Evolutionary conservation across 1,140 invertebrate genomes (phyloP), one percentile per base, ranked within the genome.

Genomic region (Mizuhopecten yessoensis): DNA sequence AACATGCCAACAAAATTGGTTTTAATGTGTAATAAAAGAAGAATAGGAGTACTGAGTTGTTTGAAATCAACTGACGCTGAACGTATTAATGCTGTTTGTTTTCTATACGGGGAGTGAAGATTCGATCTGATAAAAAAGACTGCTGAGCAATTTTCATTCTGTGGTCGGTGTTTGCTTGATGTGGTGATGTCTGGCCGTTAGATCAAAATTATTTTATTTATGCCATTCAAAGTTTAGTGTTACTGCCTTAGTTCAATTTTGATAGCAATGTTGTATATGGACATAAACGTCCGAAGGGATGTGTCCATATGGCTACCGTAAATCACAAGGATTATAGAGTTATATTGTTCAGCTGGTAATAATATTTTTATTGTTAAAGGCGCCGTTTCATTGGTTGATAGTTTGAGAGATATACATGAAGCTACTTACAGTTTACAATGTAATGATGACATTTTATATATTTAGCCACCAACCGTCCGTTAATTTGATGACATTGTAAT

Each of bases 41-140:
- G 57, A 75, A 75, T 29, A 75, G 45, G n/a, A 29, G 3, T 75
- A 75, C 7, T 29, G 57, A 75, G 3, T 29, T 75, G 23, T 75
- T 75, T n/a, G 57, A 75, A 75, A 75, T 29, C 57, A 75, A 75
- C 57, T 75, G 57, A 75, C 57, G 57, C 57, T 75, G 57, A 75
- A 75, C 57, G n/a, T 75, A 75, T 75, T 75, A 75, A 29, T 13
- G 29, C 57, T 75, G 29, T 29, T 75, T 75, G 45, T 75, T 75
- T 75, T 75, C 57, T 29, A 75, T 75, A 29, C 17, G 23, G 17
- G n/a, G 57, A 75, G 5, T 29, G 57, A 75, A n/a, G 1, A 75
- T 75, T 75, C n/a, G 3, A 75, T 75, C 57, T 75, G 29, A 75
- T 75, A 29, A 29, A 75, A 75, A n/a, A 75, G 57, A 29, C 23